phyloP scores from a whole-genome alignment of 2,113 vertebrate species.

The Sander vitreus region DNA sequence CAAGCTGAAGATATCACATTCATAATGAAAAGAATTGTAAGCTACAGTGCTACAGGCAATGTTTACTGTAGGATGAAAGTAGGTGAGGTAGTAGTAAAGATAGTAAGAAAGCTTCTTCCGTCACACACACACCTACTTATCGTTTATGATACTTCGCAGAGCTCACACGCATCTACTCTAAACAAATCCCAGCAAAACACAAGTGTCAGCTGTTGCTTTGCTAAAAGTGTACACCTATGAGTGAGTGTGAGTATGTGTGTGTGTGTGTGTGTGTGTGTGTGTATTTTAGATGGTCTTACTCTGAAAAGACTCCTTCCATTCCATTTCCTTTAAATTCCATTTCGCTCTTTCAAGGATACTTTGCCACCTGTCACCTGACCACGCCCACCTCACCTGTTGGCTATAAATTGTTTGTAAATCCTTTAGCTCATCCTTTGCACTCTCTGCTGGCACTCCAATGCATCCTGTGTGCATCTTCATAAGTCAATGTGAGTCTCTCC shows the following conservation, averaged over 20 bases:
- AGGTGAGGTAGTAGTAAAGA: background rate
- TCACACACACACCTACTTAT: background rate
- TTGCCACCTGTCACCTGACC: no score
- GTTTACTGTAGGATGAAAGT: background rate
- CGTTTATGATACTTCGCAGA: constrained; percentile 7
- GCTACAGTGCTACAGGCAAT: background rate
- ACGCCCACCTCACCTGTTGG: no score
- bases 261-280: constrained; percentile 16
- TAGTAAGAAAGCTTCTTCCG: background rate
- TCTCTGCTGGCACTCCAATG: no score
- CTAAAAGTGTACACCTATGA: constrained; percentile 8
- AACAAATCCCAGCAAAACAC: constrained; percentile 36
- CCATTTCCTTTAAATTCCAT: no score
- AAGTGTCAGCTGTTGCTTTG: constrained; percentile 41
- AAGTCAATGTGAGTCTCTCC: no score
- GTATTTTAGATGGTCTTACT: constrained; percentile 7
- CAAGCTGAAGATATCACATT: background rate
- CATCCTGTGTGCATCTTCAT: no score
- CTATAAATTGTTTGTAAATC: no score
- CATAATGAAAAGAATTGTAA: background rate
- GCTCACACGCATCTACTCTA: constrained; percentile 9
- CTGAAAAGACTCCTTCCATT: no score
- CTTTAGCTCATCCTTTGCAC: no score
- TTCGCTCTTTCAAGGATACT: no score
- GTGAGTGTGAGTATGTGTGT: constrained; percentile 3